Evolutionary conservation across 1,140 invertebrate species (phyloP).

Genomic region (Drosophila leontia): DNA sequence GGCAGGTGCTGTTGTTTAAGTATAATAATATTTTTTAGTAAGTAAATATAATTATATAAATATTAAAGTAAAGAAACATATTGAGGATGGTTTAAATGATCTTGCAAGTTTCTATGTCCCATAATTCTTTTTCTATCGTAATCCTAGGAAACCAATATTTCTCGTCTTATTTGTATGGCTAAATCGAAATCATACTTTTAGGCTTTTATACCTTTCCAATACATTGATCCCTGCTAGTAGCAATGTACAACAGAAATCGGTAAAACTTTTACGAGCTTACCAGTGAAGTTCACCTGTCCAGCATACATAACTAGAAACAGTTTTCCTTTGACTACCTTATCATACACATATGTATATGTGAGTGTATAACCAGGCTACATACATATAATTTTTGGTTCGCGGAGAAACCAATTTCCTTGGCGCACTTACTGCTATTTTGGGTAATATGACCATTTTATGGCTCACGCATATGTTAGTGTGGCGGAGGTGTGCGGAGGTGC

Average conservation of each 20-base stretch:
- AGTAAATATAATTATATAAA: background rate
- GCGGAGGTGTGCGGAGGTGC: slow-evolving; percentile 54
- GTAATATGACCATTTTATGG: slow-evolving; percentile 81
- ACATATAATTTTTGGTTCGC: slow-evolving; percentile 66
- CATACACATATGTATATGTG: slow-evolving; percentile 5
- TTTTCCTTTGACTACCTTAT: slow-evolving; percentile 22
- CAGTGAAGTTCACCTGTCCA: slow-evolving; percentile 69
- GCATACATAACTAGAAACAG: slow-evolving; percentile 69
- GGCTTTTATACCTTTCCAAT: slow-evolving; percentile 75
- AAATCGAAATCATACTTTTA: slow-evolving; percentile 48
- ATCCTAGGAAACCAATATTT: slow-evolving; percentile 15
- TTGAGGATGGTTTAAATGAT: background rate
- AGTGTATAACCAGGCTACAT: slow-evolving; percentile 16
- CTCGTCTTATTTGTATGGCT: slow-evolving; percentile 31
- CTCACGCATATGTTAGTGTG: slow-evolving; percentile 65
- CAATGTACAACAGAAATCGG: slow-evolving; percentile 39
- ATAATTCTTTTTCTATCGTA: background rate
- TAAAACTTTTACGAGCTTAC: slow-evolving; percentile 66
- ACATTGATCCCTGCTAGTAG: slow-evolving; percentile 41
- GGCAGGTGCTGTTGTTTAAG: slow-evolving; percentile 46
- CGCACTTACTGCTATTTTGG: slow-evolving; percentile 71
- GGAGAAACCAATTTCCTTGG: slow-evolving; percentile 78
- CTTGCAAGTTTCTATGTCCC: background rate
- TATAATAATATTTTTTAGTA: slow-evolving; percentile 12
- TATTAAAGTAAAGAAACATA: too few species aligned